These are phyloP conservation scores for Anguilla anguilla DNA, from an alignment of 2,797 vertebrate genomes.

Conservation along the genomic window DNA sequence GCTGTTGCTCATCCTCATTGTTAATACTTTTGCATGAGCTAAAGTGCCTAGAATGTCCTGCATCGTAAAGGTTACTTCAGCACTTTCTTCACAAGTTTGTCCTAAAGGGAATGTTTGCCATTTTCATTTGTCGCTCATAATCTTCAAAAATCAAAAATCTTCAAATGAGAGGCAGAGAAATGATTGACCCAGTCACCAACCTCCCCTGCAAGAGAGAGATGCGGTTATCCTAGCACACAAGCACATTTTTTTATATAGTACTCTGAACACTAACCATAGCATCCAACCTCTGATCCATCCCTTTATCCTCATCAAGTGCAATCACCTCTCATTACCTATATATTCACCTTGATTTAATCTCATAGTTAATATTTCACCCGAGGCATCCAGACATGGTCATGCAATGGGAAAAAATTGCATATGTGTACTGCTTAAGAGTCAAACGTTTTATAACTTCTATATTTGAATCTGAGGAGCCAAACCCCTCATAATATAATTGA, in stretches of 20 bases:
- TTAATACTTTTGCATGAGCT: too few species aligned
- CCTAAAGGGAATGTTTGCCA: conserved; percentile 68
- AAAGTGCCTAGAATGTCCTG: too few species aligned
- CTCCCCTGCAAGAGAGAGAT: conserved; percentile 64
- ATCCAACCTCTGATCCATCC: not conserved
- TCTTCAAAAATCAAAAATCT: conserved; percentile 78
- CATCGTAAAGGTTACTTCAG: not conserved
- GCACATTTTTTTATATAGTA: not conserved
- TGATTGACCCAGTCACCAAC: conserved; percentile 83
- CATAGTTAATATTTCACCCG: not conserved
- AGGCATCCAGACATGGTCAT: not conserved
- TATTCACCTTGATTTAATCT: not conserved
- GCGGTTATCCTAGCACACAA: not conserved
- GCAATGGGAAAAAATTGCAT: not conserved
- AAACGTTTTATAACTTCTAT: not conserved
- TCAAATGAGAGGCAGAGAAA: conserved; percentile 73
- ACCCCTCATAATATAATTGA: too few species aligned
- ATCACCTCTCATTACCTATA: not conserved
- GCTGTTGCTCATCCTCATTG: too few species aligned
- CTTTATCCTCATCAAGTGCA: too few species aligned
- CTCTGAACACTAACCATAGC: not conserved
- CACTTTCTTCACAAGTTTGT: conserved; percentile 53
- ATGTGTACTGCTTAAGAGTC: not conserved
- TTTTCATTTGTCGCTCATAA: conserved; percentile 72
- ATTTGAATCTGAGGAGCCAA: not conserved